A percentile compares a stretch with the other conserved stretches of the same genome.
Conservation (phyloP, 2,888 invertebrate genomes). For the Acrobasis suavella region DNA sequence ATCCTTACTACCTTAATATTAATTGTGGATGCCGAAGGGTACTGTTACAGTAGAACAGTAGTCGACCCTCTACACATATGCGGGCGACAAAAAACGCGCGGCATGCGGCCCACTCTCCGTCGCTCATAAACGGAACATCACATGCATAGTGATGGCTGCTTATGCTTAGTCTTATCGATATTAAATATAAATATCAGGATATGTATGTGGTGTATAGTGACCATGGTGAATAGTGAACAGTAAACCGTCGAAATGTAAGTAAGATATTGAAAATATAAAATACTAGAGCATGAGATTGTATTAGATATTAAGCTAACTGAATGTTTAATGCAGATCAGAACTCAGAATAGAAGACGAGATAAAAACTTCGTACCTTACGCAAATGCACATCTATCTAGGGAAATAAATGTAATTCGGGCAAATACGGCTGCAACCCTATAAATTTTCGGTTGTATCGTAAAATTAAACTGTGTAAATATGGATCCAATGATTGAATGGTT, state of each 20-base stretch:
- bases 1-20: background rate
- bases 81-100: slow-evolving; percentile 64
- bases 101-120: slow-evolving; percentile 31
- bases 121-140: slow-evolving; percentile 64
- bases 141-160: slow-evolving; percentile 43
- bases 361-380: background rate
- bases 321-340: too few species aligned
- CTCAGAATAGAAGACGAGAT: too few species aligned
- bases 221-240: background rate
- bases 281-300: too few species aligned
- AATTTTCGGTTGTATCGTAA: background rate
- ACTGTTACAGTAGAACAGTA: slow-evolving; percentile 23
- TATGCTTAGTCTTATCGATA: slow-evolving; percentile 16
- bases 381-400: background rate
- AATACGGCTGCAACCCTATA: background rate
- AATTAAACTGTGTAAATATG: slow-evolving; percentile 9
- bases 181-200: background rate
- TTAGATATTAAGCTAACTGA: too few species aligned
- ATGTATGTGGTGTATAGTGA: too few species aligned
- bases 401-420: background rate
- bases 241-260: background rate
- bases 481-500: background rate
- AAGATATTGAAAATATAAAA: background rate
- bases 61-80: slow-evolving; percentile 61
- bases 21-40: slow-evolving; percentile 8